These are phyloP conservation scores for Pogonocherus hispidulus DNA, from an alignment of 2,888 invertebrate genomes.

Conservation along the genomic window DNA sequence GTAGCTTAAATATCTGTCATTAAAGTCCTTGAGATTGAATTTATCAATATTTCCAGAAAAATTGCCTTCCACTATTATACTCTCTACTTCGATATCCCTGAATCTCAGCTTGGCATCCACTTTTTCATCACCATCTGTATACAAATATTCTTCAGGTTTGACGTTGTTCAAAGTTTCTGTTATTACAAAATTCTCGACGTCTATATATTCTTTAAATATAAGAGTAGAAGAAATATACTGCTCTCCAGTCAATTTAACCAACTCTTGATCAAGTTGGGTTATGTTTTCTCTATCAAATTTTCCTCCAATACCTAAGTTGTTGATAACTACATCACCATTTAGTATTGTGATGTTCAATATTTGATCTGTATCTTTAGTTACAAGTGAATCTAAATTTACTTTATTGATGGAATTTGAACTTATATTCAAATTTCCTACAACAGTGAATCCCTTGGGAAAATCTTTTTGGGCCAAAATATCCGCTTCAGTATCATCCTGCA, in stretches of 20 bases:
- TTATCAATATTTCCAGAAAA: conserved; percentile 63
- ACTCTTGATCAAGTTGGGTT: conserved; percentile 65
- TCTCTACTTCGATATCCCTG: conserved; percentile 39
- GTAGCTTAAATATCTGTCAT: conserved; percentile 61
- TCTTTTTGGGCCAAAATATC: conserved; percentile 69
- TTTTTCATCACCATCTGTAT: conserved; percentile 40
- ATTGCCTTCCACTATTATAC: conserved; percentile 53
- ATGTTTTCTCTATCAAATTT: conserved; percentile 68
- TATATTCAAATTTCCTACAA: conserved; percentile 66
- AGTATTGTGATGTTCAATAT: conserved; percentile 65
- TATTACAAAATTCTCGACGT: conserved; percentile 63
- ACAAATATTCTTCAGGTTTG: conserved; percentile 57
- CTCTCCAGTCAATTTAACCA: conserved; percentile 67
- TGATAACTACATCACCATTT: conserved; percentile 68
- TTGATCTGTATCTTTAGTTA: conserved; percentile 71
- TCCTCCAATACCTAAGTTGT: conserved; percentile 67
- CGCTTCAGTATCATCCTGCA: conserved; percentile 60
- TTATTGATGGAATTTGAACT: conserved; percentile 68
- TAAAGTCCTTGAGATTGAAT: conserved; percentile 63
- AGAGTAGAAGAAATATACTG: conserved; percentile 65
- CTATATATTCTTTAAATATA: conserved; percentile 62
- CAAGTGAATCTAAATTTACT: conserved; percentile 67
- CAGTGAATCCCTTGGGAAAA: conserved; percentile 66
- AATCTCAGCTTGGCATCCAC: conserved; percentile 35
- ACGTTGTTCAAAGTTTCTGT: conserved; percentile 65